A percentile compares a stretch with the other conserved stretches of the same genome.
phyloP scores from a whole-genome alignment of 2,888 invertebrate genomes.

The Gymnosoma rotundatum region DNA sequence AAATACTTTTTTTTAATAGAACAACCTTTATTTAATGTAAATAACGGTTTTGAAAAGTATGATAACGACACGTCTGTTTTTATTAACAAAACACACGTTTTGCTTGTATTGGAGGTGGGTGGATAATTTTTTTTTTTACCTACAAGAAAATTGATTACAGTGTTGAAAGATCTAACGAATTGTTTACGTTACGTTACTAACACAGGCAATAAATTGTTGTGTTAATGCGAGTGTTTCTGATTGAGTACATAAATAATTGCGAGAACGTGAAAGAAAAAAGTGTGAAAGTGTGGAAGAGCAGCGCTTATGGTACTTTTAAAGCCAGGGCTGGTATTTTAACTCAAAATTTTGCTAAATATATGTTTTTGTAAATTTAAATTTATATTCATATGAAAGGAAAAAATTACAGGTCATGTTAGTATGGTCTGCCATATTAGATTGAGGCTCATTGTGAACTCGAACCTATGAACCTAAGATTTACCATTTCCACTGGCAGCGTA shows the following conservation, averaged over 20 bases:
- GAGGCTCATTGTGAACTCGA: no score
- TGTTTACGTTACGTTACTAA: constrained; percentile 12
- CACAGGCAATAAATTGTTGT: not conserved
- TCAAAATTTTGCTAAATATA: no score
- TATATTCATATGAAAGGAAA: no score
- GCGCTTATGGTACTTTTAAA: no score
- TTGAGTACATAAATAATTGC: constrained; percentile 8
- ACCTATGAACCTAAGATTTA: no score
- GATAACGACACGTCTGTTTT: not conserved
- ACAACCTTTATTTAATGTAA: constrained; percentile 1
- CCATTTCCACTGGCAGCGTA: no score
- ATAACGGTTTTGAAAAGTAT: not conserved
- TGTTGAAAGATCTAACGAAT: constrained; percentile 53
- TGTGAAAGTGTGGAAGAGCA: not conserved
- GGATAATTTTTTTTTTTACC: not conserved
- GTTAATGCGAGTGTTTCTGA: not conserved
- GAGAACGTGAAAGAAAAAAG: not conserved
- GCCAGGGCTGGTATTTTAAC: no score
- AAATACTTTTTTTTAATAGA: not conserved
- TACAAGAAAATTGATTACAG: constrained; percentile 28
- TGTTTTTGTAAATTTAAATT: no score
- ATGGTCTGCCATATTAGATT: no score
- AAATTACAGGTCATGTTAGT: no score
- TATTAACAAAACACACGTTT: constrained; percentile 25
- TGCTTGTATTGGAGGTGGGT: not conserved